phyloP scores from a whole-genome alignment of 2,888 invertebrate species.

The Ganaspis brasiliensis region DNA sequence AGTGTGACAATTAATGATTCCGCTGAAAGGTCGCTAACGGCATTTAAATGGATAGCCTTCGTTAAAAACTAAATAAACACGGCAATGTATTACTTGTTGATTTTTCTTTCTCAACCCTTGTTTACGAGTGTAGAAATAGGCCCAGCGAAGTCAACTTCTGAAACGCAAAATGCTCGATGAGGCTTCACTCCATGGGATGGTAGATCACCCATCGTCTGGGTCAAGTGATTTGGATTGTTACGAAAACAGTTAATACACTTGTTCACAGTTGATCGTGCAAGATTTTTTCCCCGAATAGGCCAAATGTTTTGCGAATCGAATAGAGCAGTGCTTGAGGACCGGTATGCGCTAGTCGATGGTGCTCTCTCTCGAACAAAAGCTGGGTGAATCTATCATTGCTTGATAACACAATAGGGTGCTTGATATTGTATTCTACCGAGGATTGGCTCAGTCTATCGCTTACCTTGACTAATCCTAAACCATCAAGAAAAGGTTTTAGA shows the following conservation, averaged over 20 bases:
- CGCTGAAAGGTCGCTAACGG: neutral
- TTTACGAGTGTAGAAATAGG: no score
- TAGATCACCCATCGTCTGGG: conserved; percentile 43
- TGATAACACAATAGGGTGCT: conserved; percentile 42
- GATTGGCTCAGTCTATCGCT: conserved; percentile 55
- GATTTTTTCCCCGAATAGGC: conserved; percentile 53
- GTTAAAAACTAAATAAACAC: no score
- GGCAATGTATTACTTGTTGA: conserved; percentile 58
- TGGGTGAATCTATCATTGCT: conserved; percentile 29
- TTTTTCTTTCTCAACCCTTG: conserved; percentile 46
- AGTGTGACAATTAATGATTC: no score
- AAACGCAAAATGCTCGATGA: conserved; percentile 48
- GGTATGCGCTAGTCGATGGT: conserved; percentile 53
- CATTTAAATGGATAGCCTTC: conserved; percentile 59
- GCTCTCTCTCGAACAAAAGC: conserved; percentile 33
- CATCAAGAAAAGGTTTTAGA: conserved; percentile 55
- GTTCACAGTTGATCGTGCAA: no score
- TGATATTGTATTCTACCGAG: conserved; percentile 31
- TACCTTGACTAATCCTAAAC: conserved; percentile 51
- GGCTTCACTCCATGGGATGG: conserved; percentile 47
- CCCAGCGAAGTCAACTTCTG: conserved; percentile 53
- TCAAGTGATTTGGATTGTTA: conserved; percentile 14
- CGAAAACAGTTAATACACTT: conserved; percentile 57
- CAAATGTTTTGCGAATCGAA: conserved; percentile 51
- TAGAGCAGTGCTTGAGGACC: conserved; percentile 55